phyloP scores from a whole-genome alignment of 2,888 invertebrate genomes.

The Pseudococcus longispinus region DNA sequence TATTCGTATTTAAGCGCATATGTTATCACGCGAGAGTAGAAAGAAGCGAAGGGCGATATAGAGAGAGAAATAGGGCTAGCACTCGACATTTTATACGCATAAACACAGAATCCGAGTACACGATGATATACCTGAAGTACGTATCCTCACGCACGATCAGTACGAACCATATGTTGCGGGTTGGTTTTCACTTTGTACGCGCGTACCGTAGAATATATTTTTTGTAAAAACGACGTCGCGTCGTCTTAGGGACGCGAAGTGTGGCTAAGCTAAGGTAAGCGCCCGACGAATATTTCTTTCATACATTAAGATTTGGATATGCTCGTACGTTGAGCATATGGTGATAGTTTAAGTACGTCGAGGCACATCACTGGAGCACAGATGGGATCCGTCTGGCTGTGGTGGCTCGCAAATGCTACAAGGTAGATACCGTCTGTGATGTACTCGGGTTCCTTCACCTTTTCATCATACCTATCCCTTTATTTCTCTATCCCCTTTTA shows the following conservation, averaged over 20 bases:
- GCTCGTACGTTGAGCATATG: slow-evolving; percentile 49
- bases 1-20: not conserved
- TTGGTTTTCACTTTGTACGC: slow-evolving; percentile 20
- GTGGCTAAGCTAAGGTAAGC: not conserved
- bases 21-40: not conserved
- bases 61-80: not conserved
- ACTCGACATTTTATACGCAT: slow-evolving; percentile 1
- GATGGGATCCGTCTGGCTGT: slow-evolving; percentile 50
- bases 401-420: slow-evolving; percentile 46
- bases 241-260: not conserved
- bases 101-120: slow-evolving; percentile 6
- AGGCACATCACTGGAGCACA: slow-evolving; percentile 37
- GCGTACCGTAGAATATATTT: not conserved
- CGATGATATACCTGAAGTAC: slow-evolving; percentile 51
- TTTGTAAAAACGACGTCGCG: slow-evolving; percentile 4
- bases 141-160: slow-evolving; percentile 50
- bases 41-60: not conserved
- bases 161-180: slow-evolving; percentile 46
- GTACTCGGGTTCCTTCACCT: slow-evolving; percentile 37
- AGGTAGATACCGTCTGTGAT: slow-evolving; percentile 42
- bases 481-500: not conserved
- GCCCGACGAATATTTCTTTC: not conserved
- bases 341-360: slow-evolving; percentile 41
- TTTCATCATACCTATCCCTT: not conserved
- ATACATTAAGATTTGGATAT: not conserved